Evolutionary conservation across 92 coral and sea anemone species (phyloP).

Genomic region (Palythoa heliodiscus): DNA sequence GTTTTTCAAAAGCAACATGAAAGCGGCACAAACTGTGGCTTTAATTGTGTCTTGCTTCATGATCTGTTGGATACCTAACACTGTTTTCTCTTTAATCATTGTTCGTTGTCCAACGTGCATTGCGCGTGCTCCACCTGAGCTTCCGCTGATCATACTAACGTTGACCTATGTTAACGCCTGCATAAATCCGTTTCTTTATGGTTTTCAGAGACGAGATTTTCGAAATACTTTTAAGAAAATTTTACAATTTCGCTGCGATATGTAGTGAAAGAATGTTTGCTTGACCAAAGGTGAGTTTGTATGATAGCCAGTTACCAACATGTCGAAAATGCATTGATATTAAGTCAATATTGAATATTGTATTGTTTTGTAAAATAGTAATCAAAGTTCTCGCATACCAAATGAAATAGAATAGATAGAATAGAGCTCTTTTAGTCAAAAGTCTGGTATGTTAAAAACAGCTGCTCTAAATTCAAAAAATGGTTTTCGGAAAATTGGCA

Average conservation of each 20-base stretch:
- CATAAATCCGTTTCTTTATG: conserved; percentile 31
- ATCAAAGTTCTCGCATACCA: not conserved
- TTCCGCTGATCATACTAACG: not conserved
- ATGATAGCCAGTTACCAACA: not conserved
- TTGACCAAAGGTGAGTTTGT: not conserved
- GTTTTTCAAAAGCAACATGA: conserved; percentile 32
- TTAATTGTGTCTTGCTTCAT: conserved; percentile 26
- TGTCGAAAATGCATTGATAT: not conserved
- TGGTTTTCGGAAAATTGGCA: too few relatives aligned
- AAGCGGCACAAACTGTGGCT: conserved; percentile 37
- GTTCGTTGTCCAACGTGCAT: not conserved
- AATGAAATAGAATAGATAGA: too few relatives aligned
- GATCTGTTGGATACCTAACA: conserved; percentile 36
- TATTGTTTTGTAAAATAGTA: not conserved
- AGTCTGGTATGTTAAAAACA: too few relatives aligned
- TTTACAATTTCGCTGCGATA: conserved; percentile 11
- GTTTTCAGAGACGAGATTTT: conserved; percentile 40
- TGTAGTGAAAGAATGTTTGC: not conserved
- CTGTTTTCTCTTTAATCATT: not conserved
- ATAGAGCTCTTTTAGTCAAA: too few relatives aligned
- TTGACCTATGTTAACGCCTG: conserved; percentile 16
- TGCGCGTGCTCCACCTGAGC: not conserved
- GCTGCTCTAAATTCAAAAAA: too few relatives aligned
- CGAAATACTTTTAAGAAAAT: conserved; percentile 38
- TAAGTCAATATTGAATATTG: not conserved